Percentiles rank a stretch among this genome's conserved stretches.
Evolutionary conservation across 2,113 vertebrate genomes (phyloP).

Genomic region (Calyptommatus sinebrachiatus): DNA sequence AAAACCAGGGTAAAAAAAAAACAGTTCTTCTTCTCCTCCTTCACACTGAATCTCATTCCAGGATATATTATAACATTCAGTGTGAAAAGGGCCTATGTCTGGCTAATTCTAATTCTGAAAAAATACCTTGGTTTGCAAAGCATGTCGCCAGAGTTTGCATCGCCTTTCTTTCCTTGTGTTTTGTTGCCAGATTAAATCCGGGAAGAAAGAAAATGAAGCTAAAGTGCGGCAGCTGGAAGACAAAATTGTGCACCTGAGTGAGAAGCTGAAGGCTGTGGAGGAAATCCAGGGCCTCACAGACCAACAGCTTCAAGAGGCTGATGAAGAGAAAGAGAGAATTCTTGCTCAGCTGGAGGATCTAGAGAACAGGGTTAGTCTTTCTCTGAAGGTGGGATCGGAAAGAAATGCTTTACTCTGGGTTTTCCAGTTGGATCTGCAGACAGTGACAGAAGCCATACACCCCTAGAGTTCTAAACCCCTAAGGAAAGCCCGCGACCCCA

Average conservation of each 20-base stretch:
- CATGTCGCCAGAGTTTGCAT: not conserved
- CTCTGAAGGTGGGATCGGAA: no score
- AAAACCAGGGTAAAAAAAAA: no score
- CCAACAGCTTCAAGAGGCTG: constrained; percentile 80
- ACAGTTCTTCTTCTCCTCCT: no score
- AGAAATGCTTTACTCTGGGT: no score
- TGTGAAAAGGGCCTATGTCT: no score
- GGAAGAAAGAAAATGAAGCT: constrained; percentile 70
- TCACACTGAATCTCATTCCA: no score
- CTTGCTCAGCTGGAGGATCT: constrained; percentile 76
- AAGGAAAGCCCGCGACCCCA: no score
- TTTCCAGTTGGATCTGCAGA: no score
- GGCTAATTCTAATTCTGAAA: not conserved
- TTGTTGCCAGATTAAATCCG: constrained; percentile 67
- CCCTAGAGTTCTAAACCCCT: no score
- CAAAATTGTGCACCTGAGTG: constrained; percentile 71
- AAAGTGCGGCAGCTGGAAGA: constrained; percentile 70
- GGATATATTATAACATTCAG: no score
- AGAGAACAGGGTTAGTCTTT: constrained; percentile 73
- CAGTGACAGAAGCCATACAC: no score
- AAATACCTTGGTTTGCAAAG: not conserved
- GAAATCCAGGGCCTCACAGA: constrained; percentile 78
- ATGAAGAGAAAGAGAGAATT: constrained; percentile 79
- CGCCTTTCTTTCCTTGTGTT: not conserved
- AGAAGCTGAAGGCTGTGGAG: constrained; percentile 75